These are phyloP conservation scores for Pelodytes ibericus DNA, from an alignment of 2,797 vertebrate species.

Conservation along the genomic window DNA sequence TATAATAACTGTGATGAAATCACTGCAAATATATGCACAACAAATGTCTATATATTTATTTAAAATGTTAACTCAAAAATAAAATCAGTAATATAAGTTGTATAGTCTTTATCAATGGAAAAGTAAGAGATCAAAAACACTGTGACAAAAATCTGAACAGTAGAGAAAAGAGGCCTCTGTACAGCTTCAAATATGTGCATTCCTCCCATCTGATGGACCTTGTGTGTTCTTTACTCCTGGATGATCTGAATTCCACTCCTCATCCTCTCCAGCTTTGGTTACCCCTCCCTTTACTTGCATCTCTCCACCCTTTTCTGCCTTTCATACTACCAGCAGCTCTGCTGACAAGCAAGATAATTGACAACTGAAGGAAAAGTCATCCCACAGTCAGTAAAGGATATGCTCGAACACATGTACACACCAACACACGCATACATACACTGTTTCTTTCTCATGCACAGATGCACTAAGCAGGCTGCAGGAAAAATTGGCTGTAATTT, in stretches of 20 bases:
- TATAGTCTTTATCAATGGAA: conserved; percentile 56
- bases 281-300: conserved; percentile 48
- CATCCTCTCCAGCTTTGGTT: conserved; percentile 21
- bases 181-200: conserved; percentile 35
- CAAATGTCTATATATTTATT: conserved; percentile 42
- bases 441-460: not conserved
- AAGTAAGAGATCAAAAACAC: conserved; percentile 46
- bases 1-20: too few species aligned
- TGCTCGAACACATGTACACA: conserved; percentile 53
- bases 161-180: conserved; percentile 28
- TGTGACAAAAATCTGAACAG: conserved; percentile 41
- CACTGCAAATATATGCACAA: too few species aligned
- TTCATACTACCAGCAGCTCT: conserved; percentile 62
- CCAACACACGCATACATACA: conserved; percentile 29
- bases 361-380: conserved; percentile 66
- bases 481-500: conserved; percentile 54
- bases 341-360: conserved; percentile 64
- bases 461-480: conserved; percentile 54
- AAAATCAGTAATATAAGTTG: conserved; percentile 56
- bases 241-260: conserved; percentile 36
- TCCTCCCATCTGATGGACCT: conserved; percentile 52
- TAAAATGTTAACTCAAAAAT: conserved; percentile 62
- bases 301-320: conserved; percentile 22
- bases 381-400: conserved; percentile 56
- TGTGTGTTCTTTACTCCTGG: not conserved